Percentiles rank a stretch among this genome's conserved stretches.
Evolutionary conservation across 1,140 invertebrate genomes (phyloP).

Genomic region (Diuraphis noxia): DNA sequence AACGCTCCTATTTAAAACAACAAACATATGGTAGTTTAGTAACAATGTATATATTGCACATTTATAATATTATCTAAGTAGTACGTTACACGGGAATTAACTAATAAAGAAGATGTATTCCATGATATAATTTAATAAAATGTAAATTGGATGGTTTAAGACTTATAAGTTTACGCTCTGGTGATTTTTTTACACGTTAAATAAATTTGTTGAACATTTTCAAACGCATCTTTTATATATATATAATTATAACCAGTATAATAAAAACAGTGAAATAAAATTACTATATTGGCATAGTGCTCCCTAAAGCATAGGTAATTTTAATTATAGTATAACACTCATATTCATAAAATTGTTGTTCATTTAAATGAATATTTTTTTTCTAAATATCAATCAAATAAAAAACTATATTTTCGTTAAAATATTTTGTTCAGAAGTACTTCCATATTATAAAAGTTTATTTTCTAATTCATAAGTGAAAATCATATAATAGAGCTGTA

Average conservation of each 20-base stretch:
- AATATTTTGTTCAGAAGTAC: not conserved
- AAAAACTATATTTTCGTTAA: not conserved
- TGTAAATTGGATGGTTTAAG: slow-evolving; percentile 20
- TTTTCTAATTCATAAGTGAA: too few relatives aligned
- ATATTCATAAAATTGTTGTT: slow-evolving; percentile 11
- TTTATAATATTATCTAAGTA: not conserved
- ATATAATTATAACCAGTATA: slow-evolving; percentile 16
- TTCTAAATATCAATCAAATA: not conserved
- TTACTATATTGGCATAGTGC: not conserved
- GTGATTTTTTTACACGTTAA: slow-evolving; percentile 7
- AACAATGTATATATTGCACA: not conserved
- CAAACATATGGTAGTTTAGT: not conserved
- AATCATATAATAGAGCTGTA: too few relatives aligned
- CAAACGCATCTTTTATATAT: slow-evolving; percentile 11
- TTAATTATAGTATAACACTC: slow-evolving; percentile 5
- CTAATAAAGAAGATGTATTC: not conserved
- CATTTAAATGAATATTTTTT: not conserved
- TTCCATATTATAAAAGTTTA: not conserved
- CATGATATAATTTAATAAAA: slow-evolving; percentile 14
- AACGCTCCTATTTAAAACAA: not conserved
- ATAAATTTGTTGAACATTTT: not conserved
- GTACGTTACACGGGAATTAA: not conserved
- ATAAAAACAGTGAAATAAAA: not conserved
- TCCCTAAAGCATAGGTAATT: not conserved
- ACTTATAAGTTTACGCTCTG: not conserved